A percentile compares a stretch with the other conserved stretches of the same genome.
Evolutionary conservation across 2,797 vertebrate species (phyloP).

Genomic region (Catharus ustulatus): DNA sequence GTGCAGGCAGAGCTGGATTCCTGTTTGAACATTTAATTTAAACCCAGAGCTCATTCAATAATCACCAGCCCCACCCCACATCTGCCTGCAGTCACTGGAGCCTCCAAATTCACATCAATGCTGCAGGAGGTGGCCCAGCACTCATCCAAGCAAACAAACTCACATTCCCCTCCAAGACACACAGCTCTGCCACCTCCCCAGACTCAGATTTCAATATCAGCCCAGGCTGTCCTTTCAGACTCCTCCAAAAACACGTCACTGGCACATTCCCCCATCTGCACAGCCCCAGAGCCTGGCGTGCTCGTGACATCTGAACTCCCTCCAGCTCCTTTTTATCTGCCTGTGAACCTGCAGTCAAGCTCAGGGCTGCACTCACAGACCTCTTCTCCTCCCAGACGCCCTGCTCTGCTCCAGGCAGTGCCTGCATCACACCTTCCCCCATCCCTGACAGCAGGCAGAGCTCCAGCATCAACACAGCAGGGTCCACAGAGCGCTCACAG

Average conservation of each 20-base stretch:
- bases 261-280: constrained; percentile 19
- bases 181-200: background rate
- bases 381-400: background rate
- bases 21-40: background rate
- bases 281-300: background rate
- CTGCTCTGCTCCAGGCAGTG: background rate
- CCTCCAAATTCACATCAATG: constrained; percentile 4
- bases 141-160: background rate
- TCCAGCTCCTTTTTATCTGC: background rate
- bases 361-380: background rate
- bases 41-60: background rate
- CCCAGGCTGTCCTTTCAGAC: background rate
- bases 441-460: background rate
- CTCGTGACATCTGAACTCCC: background rate
- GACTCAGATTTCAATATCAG: background rate
- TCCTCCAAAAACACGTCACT: background rate
- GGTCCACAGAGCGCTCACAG: accelerated
- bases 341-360: background rate
- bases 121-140: background rate
- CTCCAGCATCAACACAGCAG: background rate
- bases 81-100: constrained; percentile 9
- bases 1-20: background rate
- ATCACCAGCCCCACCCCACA: background rate
- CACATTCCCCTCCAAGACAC: constrained; percentile 8
- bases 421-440: background rate